These are phyloP conservation scores for Stenodema calcarata DNA, from an alignment of 2,888 invertebrate genomes.

Conservation along the genomic window DNA sequence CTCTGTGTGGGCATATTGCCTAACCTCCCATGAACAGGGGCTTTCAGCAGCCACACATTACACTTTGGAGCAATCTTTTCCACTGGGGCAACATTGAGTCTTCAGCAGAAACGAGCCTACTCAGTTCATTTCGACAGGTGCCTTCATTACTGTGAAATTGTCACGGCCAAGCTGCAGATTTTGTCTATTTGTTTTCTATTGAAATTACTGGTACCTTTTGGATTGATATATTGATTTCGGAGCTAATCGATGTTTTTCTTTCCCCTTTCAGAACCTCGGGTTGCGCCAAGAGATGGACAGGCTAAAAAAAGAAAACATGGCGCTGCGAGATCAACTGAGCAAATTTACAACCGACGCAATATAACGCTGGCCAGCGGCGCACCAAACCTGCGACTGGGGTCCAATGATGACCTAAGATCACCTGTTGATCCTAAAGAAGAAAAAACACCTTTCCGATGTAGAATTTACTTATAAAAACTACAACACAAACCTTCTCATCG, in stretches of 20 bases:
- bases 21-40: too few relatives aligned
- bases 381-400: slow-evolving; percentile 43
- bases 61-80: too few relatives aligned
- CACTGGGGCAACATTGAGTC: too few relatives aligned
- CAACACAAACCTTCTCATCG: not conserved
- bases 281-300: slow-evolving; percentile 88
- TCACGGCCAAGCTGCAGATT: too few relatives aligned
- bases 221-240: not conserved
- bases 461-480: not conserved
- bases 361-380: slow-evolving; percentile 55
- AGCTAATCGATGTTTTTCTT: not conserved
- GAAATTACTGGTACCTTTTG: not conserved
- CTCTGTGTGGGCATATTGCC: too few relatives aligned
- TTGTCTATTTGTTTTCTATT: too few relatives aligned
- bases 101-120: too few relatives aligned
- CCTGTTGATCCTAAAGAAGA: not conserved
- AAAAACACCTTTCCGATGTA: not conserved
- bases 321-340: slow-evolving; percentile 86
- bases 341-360: slow-evolving; percentile 66
- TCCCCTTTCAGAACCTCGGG: slow-evolving; percentile 78
- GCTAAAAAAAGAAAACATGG: slow-evolving; percentile 89
- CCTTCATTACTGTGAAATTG: too few relatives aligned
- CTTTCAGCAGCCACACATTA: too few relatives aligned
- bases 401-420: slow-evolving; percentile 22
- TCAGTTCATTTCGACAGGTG: too few relatives aligned